A percentile compares a stretch with the other conserved stretches of the same genome.
Conservation (phyloP, 2,888 invertebrate genomes). For the Sphinx pinastri region DNA sequence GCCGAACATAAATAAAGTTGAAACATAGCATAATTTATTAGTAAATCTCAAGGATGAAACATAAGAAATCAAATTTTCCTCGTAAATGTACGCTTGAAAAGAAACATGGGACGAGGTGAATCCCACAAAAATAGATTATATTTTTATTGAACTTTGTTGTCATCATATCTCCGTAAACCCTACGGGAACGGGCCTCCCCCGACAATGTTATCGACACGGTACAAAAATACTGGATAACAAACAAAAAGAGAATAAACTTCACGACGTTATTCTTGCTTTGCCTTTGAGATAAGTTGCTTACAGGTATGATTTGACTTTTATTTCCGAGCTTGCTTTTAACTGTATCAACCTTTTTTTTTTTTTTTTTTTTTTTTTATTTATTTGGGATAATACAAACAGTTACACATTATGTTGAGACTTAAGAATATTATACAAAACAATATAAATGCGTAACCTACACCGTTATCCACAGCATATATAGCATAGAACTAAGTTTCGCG, state of each 20-base stretch:
- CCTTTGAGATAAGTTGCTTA: conserved; percentile 28
- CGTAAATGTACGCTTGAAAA: conserved; percentile 22
- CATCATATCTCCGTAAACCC: conserved; percentile 60
- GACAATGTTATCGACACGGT: conserved; percentile 61
- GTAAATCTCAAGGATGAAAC: conserved; percentile 17
- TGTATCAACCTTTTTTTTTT: background rate
- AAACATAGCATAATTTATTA: conserved; percentile 18
- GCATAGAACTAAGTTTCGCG: too few relatives aligned
- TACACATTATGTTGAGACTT: too few relatives aligned
- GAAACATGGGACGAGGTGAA: conserved; percentile 31
- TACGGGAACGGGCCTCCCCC: conserved; percentile 56
- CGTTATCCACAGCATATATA: too few relatives aligned
- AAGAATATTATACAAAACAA: too few relatives aligned
- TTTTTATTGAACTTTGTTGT: conserved; percentile 64
- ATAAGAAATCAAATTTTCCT: conserved; percentile 15
- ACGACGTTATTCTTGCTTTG: conserved; percentile 25
- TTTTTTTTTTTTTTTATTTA: too few relatives aligned
- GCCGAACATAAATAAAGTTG: conserved; percentile 2
- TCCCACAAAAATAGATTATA: conserved; percentile 57
- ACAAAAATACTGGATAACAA: conserved; percentile 59
- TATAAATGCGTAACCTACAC: too few relatives aligned
- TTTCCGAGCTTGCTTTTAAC: conserved; percentile 8
- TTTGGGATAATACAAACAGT: too few relatives aligned
- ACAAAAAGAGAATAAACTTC: conserved; percentile 48
- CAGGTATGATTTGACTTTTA: conserved; percentile 18